Evolutionary conservation across 2,888 invertebrate species (phyloP).

Genomic region (Limnephilus marmoratus): DNA sequence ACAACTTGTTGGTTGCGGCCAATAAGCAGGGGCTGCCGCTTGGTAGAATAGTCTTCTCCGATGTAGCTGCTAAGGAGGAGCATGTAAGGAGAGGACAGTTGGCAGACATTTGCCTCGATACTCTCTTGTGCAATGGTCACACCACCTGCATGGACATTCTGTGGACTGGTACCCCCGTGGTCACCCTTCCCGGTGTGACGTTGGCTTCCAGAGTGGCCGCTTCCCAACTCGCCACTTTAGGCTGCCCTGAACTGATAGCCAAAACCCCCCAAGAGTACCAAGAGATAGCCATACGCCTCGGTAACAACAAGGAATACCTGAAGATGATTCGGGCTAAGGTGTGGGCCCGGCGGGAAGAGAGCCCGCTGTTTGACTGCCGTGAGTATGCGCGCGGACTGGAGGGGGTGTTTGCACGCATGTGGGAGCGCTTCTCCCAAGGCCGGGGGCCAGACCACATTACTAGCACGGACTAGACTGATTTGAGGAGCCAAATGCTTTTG

Average conservation of each 20-base stretch:
- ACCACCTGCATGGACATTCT: conserved; percentile 99
- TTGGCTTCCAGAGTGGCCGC: conserved; percentile 95
- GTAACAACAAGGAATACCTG: conserved; percentile 91
- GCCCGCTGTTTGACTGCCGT: conserved; percentile 94
- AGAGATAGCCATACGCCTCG: conserved; percentile 93
- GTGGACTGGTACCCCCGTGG: conserved; percentile 99
- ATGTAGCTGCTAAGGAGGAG: conserved; percentile 98
- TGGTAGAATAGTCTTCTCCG: conserved; percentile 93
- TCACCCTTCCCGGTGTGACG: conserved; percentile 93
- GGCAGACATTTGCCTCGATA: conserved; percentile 99
- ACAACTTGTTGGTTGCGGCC: conserved; percentile 87
- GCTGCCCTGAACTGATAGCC: conserved; percentile 96
- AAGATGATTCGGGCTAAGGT: conserved; percentile 95
- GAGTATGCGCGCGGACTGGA: conserved; percentile 94
- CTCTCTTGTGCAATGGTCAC: conserved; percentile 98
- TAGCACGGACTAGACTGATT: neutral
- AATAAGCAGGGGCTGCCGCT: conserved; percentile 84
- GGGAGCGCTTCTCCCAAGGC: conserved; percentile 86
- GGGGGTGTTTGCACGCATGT: conserved; percentile 92
- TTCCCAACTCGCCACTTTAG: conserved; percentile 94
- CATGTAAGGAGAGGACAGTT: conserved; percentile 98
- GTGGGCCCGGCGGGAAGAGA: conserved; percentile 91
- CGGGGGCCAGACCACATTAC: conserved; percentile 84
- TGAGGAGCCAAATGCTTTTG: neutral
- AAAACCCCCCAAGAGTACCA: conserved; percentile 92